Conservation (phyloP, 2,113 vertebrate genomes). For the Pelvicachromis taeniatus region DNA sequence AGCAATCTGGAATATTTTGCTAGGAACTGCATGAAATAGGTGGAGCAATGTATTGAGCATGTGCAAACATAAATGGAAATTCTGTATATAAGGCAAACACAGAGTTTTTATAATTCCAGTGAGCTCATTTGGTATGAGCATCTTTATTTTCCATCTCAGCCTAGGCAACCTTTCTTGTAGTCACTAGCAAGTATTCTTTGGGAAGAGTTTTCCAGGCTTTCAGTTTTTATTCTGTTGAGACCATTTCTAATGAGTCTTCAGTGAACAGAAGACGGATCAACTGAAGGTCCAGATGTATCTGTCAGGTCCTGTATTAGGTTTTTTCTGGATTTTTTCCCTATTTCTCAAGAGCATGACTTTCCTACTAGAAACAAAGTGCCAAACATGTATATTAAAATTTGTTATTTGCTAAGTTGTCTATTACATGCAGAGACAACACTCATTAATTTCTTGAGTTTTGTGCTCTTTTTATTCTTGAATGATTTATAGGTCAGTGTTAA, state of each 20-base stretch:
- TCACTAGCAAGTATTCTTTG: not conserved
- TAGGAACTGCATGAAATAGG: not conserved
- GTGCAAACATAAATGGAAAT: not conserved
- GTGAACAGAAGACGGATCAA: not conserved
- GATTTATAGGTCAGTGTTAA: not conserved
- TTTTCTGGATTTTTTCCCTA: not conserved
- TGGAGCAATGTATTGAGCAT: not conserved
- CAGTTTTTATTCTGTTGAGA: not conserved
- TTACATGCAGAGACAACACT: not conserved
- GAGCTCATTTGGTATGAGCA: not conserved
- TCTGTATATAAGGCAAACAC: not conserved
- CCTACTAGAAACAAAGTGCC: not conserved
- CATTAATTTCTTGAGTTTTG: not conserved
- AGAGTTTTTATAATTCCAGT: not conserved
- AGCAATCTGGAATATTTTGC: not conserved
- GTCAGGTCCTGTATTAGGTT: not conserved
- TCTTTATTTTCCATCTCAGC: not conserved
- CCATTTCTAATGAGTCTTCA: not conserved
- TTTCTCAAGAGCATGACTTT: not conserved
- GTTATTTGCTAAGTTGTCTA: not conserved
- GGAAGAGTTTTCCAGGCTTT: not conserved
- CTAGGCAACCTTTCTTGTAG: not conserved
- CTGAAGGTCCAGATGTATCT: not conserved
- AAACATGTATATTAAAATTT: not conserved
- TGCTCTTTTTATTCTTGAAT: not conserved